Evolutionary conservation across 2,888 invertebrate genomes (phyloP), one percentile per base, ranked within the genome.

Genomic region (Thecophora atra): DNA sequence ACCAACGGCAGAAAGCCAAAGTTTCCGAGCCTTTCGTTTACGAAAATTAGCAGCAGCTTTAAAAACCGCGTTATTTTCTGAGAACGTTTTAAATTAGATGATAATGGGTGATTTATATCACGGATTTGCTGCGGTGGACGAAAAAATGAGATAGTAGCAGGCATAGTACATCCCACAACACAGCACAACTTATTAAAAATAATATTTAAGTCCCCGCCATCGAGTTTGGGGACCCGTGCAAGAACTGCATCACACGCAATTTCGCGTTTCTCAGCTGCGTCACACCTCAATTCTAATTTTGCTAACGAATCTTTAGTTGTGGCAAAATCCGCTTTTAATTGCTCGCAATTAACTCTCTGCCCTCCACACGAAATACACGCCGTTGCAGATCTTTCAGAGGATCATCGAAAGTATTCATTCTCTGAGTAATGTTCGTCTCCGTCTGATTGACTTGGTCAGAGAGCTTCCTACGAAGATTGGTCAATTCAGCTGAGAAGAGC

Each of bases 101-200:
- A 54, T 51, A 51, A n/a, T 51, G 51, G 51, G n/a, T 15, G 51
- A 51, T 51, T 17, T 1, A 51, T 4, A 15, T 15, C 51, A 51
- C 51, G 15, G 17, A 17, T 51, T n/a, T 51, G 15, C n/a, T 51
- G 51, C 6, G 51, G 15, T n/a, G 51, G 15, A n/a, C 51, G 51
- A 51, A 51, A 51, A 15, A 51, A 17, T 51, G 51, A 51, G n/a
- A n/a, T 5, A n/a, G n/a, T 13, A 15, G 15, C n/a, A 15, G 13
- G 51, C n/a, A 3, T 2, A 51, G 51, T 51, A 13, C 13, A 51
- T n/a, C n/a, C n/a, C n/a, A 51, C 51, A 1, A 17, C n/a, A n/a
- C 15, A n/a, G n/a, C 51, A 51, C 51, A 51, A 51, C 51, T 5
- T n/a, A n/a, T 51, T n/a, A 51, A 51, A 51, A 62, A 62, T 62